Evolutionary conservation across 2,888 invertebrate genomes (phyloP).

Genomic region (Tigriopus californicus): DNA sequence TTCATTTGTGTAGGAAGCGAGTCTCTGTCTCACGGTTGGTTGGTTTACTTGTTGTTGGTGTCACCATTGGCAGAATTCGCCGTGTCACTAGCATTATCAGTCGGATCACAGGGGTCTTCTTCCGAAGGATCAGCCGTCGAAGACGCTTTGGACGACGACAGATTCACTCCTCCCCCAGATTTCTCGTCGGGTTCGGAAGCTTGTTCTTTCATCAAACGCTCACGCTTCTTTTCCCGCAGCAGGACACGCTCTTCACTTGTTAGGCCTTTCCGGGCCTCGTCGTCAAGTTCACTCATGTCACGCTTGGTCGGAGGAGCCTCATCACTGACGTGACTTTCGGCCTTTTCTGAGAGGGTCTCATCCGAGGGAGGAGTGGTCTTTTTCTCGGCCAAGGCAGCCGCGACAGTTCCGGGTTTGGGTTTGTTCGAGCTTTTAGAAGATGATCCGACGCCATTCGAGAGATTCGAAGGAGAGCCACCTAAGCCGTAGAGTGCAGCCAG

Average conservation of each 20-base stretch:
- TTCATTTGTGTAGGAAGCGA: too few species aligned
- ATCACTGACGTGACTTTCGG: background rate
- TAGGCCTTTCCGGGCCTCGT: slow-evolving; percentile 19
- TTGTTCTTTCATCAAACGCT: slow-evolving; percentile 23
- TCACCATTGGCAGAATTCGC: too few species aligned
- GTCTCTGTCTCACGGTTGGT: too few species aligned
- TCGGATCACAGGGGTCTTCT: too few species aligned
- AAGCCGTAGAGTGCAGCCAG: slow-evolving; percentile 13
- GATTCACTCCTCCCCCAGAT: slow-evolving; percentile 1
- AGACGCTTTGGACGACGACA: too few species aligned
- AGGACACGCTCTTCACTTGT: slow-evolving; percentile 24
- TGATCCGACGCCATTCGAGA: background rate
- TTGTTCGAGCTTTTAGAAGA: background rate
- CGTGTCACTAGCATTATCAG: too few species aligned
- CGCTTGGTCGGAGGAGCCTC: background rate
- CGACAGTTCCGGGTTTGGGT: slow-evolving; percentile 14
- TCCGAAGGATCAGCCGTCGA: too few species aligned
- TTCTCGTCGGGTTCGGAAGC: background rate
- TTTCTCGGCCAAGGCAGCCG: slow-evolving; percentile 13
- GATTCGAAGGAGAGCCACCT: background rate
- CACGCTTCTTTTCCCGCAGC: slow-evolving; percentile 24
- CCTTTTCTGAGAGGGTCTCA: background rate
- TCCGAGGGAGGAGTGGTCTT: background rate
- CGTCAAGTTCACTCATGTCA: slow-evolving; percentile 16
- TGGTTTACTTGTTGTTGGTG: too few species aligned